Base-by-base conservation (phyloP, 1,140 invertebrate genomes). In the Trachymyrmex cornetzi region DNA sequence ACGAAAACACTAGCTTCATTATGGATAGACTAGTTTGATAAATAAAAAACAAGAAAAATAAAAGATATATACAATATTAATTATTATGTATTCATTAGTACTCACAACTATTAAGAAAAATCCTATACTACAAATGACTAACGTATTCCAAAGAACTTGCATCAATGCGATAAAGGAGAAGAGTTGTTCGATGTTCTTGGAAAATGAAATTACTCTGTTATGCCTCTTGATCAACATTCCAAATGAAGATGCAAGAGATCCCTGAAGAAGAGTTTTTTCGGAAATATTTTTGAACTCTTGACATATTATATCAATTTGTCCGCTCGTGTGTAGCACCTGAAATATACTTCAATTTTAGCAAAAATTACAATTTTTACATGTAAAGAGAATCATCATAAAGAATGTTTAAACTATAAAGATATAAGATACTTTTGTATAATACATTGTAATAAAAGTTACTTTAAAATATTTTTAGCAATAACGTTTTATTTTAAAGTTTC, bases 251-350 rank as follows among this genome's bases (percentile, higher is more conserved):
- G 1, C 22, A 0, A 12, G 19, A 11, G 48, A 67, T 87, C 19
- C 6, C 4, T 12, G 12, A 12, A 38, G 14, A 57, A 9, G 24
- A n/a, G n/a, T 14, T 0, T 30, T 53, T 1, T 34, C 2, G 9
- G 53, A 69, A 44, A 89, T 57, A 16, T 12, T 19, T 55, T 27
- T 22, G 0, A 90, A 6, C 7, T n/a, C 38, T 2, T 82, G 27
- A 38, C 88, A 71, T 3, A 88, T 66, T 27, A 90, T 82, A 50
- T 90, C 87, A 12, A 90, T 44, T 55, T 89, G 87, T 2, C 87
- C 87, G 1, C 82, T 75, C 5, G 59, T 38, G 16, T 89, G 88
- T n/a, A 89, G 9, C 63, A 89, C 64, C 88, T 89, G 50, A 50
- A 66, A 85, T 69, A 50, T 30, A 11, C 38, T 71, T 81, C 24